phyloP scores from a whole-genome alignment of 1,140 invertebrate genomes.

The Drosophila dunni region DNA sequence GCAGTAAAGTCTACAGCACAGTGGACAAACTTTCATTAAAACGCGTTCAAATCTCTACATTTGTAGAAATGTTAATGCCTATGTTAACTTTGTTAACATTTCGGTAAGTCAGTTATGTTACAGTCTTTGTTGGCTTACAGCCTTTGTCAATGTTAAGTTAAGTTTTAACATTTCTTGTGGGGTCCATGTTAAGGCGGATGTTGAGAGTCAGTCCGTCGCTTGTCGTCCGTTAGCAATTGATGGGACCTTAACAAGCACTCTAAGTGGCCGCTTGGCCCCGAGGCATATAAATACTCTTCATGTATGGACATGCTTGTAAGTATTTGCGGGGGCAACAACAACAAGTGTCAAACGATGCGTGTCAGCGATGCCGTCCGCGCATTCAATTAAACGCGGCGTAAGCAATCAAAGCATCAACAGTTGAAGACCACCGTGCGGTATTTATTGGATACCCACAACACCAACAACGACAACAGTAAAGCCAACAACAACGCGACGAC shows the following conservation, averaged over 20 bases:
- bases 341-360: slow-evolving; percentile 68
- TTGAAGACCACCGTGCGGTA: slow-evolving; percentile 45
- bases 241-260: slow-evolving; percentile 38
- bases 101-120: background rate
- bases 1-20: background rate
- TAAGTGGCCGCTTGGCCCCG: slow-evolving; percentile 38
- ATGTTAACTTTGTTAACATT: too few relatives aligned
- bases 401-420: slow-evolving; percentile 63
- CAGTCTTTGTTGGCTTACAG: background rate
- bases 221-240: slow-evolving; percentile 26
- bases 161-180: slow-evolving; percentile 5
- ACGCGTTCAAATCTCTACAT: background rate
- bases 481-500: slow-evolving; percentile 10
- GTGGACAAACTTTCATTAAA: background rate
- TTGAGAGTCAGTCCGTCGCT: background rate
- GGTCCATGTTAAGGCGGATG: slow-evolving; percentile 7
- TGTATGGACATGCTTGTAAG: slow-evolving; percentile 15
- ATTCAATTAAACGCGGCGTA: slow-evolving; percentile 61
- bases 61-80: background rate
- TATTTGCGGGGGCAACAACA: slow-evolving; percentile 55
- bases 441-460: slow-evolving; percentile 21
- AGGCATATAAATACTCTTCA: slow-evolving; percentile 11
- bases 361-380: slow-evolving; percentile 34
- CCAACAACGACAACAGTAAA: slow-evolving; percentile 7
- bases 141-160: slow-evolving; percentile 9